A percentile compares a stretch with the other conserved stretches of the same genome.
Conservation (phyloP, 2,888 invertebrate species). For the Eupithecia abbreviata region DNA sequence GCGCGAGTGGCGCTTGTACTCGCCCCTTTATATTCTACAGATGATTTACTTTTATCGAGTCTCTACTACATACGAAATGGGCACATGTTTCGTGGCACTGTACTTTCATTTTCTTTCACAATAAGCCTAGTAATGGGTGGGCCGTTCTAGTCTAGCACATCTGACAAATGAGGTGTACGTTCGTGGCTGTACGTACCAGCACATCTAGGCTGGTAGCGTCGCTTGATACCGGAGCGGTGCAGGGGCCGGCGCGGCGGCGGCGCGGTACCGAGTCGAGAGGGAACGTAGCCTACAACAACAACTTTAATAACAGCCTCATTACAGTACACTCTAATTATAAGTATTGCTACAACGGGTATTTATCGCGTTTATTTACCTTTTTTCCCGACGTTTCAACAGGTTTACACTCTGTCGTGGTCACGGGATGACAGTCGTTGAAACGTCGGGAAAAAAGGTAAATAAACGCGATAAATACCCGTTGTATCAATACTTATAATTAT, state of each 20-base stretch:
- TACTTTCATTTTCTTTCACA: slow-evolving; percentile 37
- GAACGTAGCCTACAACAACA: background rate
- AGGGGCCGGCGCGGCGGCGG: background rate
- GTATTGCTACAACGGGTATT: too few species aligned
- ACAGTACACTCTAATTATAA: background rate
- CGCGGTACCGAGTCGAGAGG: too few species aligned
- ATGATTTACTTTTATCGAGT: slow-evolving; percentile 41
- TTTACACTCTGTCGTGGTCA: too few species aligned
- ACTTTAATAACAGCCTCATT: slow-evolving; percentile 6
- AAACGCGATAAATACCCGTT: too few species aligned
- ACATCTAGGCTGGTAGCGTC: background rate
- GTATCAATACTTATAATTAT: too few species aligned
- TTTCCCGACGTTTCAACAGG: too few species aligned
- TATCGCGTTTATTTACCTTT: too few species aligned
- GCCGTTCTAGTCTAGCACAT: background rate
- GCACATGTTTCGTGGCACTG: slow-evolving; percentile 30
- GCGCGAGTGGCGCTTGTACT: slow-evolving; percentile 17
- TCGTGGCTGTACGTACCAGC: background rate
- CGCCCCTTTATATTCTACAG: slow-evolving; percentile 30
- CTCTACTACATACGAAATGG: slow-evolving; percentile 34
- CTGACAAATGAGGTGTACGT: background rate
- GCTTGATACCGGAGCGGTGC: background rate
- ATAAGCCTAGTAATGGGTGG: slow-evolving; percentile 19
- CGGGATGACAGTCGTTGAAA: too few species aligned
- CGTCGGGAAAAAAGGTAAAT: too few species aligned